Conservation (phyloP, 1,140 invertebrate species). For the Amphibalanus amphitrite region DNA sequence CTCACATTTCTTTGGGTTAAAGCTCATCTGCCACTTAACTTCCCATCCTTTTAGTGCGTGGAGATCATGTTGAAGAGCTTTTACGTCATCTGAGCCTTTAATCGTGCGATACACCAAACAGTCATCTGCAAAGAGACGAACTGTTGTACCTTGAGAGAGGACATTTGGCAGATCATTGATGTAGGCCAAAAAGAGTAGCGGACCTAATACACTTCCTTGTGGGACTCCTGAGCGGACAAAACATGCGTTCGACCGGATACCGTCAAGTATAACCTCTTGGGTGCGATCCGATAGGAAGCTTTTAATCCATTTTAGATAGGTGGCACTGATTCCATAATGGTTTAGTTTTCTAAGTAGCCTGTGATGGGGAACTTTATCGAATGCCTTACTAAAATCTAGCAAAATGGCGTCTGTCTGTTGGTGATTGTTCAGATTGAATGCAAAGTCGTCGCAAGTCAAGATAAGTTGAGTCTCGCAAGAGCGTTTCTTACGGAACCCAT, state of each 20-base stretch:
- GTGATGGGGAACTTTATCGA: slow-evolving; percentile 2
- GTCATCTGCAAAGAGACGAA: not conserved
- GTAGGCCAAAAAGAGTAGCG: not conserved
- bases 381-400: slow-evolving; percentile 5
- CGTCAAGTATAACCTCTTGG: not conserved
- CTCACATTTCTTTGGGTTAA: not conserved
- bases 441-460: not conserved
- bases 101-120: not conserved
- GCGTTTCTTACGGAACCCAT: slow-evolving; percentile 3
- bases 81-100: not conserved
- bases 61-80: not conserved
- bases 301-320: not conserved
- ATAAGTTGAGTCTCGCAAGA: slow-evolving; percentile 1
- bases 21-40: not conserved
- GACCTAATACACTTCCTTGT: slow-evolving; percentile 8
- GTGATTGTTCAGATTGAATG: not conserved
- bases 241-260: not conserved
- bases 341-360: slow-evolving; percentile 4
- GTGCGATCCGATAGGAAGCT: not conserved
- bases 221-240: slow-evolving; percentile 4
- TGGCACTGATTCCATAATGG: not conserved
- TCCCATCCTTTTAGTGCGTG: not conserved
- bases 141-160: not conserved
- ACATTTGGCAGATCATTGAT: not conserved
- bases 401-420: not conserved